Base-by-base conservation (phyloP, 1,140 invertebrate species). In the Drosophila rhopaloa region DNA sequence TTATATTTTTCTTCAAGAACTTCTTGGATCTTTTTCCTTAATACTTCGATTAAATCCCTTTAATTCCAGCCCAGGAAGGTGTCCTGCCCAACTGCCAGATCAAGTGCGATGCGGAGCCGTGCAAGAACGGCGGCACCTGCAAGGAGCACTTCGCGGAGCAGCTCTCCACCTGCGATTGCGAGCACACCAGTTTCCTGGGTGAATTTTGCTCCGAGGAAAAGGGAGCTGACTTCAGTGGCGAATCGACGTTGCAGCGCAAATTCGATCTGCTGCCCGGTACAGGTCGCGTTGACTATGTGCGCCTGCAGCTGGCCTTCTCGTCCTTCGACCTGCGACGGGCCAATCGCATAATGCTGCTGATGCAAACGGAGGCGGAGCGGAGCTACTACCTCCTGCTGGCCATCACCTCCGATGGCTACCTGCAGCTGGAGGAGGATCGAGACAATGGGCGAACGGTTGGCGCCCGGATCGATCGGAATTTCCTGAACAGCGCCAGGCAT, bases 61-160 rank as follows among this genome's bases (percentile, higher is more conserved):
- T 3, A 3, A 16, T 57, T 58, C 9, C 68, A 92, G 91, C 57
- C 56, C 79, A 77, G 16, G 88, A 94, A 89, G 97, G 96, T 5
- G 95, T 98, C 0, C 91, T 97, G 14, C 94, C 95, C 2, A 95
- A 96, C 71, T 98, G 97, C 93, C 95, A 96, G 74, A 97, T 97
- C 95, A 96, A 97, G 81, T 99, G 97, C 90, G 96, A 97, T 71
- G 94, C 95, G 0, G 94, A 96, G 54, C 97, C 97, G 0, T 99
- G 98, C 86, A 96, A 97, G 81, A 97, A 98, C 92, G 95, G 95
- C 7, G 97, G 97, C 1, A 94, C 96, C 16, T 99, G 98, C 84
- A 95, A 96, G 8, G 97, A 99, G 92, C 96, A 97, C 91, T 98
- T 98, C 91, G 95, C 95, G n/a, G 95, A 96, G 54, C 96, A 96